A percentile compares a stretch with the other conserved stretches of the same genome.
These are phyloP conservation scores for Cariama cristata DNA, from an alignment of 2,113 vertebrate genomes.

Conservation along the genomic window DNA sequence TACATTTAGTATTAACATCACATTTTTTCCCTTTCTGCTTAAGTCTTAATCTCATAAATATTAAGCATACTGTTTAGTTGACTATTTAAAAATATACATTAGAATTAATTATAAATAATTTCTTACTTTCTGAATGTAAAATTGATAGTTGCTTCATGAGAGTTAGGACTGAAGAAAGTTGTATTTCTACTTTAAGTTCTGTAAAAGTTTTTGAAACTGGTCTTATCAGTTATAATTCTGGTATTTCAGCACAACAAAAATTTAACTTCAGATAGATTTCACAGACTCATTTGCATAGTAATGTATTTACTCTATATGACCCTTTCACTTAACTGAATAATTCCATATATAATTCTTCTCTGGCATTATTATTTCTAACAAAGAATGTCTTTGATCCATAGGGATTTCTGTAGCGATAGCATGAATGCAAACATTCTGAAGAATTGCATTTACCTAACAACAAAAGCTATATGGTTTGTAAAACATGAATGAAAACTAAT, in stretches of 20 bases:
- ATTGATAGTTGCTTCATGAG: not conserved
- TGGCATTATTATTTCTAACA: not conserved
- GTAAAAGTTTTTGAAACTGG: not conserved
- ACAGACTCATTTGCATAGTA: not conserved
- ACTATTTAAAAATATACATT: not conserved
- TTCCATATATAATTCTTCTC: not conserved
- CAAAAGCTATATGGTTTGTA: conserved; percentile 12
- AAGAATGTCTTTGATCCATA: conserved; percentile 12
- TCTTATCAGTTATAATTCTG: not conserved
- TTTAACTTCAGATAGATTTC: not conserved
- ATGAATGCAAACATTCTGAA: conserved; percentile 48
- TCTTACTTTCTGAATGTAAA: not conserved
- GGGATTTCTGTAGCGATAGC: conserved; percentile 48
- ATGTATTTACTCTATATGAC: not conserved
- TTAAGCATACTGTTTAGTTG: not conserved
- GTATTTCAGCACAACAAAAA: not conserved
- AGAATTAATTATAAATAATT: not conserved
- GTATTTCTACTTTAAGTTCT: not conserved
- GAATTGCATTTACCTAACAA: conserved; percentile 24
- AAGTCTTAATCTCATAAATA: not conserved
- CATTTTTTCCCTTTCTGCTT: not conserved
- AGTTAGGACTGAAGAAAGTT: not conserved
- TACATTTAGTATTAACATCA: not conserved
- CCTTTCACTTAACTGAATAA: not conserved
- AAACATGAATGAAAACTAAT: conserved; percentile 30